phyloP scores from a whole-genome alignment of 2,888 invertebrate species.

The Encarsia formosa region DNA sequence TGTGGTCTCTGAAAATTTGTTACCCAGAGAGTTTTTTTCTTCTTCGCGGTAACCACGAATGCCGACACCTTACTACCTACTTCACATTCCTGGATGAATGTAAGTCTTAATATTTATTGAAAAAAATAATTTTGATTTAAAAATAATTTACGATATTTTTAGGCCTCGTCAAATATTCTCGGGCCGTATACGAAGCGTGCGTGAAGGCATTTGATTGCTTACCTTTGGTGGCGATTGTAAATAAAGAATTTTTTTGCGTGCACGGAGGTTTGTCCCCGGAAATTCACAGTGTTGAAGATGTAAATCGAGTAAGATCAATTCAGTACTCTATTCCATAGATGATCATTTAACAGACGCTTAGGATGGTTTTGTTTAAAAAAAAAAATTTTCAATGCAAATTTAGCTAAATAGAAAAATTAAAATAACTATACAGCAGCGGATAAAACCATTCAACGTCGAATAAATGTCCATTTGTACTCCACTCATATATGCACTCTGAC shows the following conservation, averaged over 20 bases:
- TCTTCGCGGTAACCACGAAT: slow-evolving; percentile 2
- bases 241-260: slow-evolving; percentile 21
- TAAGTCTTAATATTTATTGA: no score
- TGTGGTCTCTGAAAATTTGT: not conserved
- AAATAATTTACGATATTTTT: not conserved
- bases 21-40: not conserved
- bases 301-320: not conserved
- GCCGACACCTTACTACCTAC: not conserved
- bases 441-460: no score
- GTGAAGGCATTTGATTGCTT: slow-evolving; percentile 25
- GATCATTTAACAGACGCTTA: no score
- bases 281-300: not conserved
- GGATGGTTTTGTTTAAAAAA: no score
- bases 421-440: no score
- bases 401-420: no score
- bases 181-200: slow-evolving; percentile 16
- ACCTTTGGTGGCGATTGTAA: slow-evolving; percentile 23
- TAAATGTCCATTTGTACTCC: no score
- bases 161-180: not conserved
- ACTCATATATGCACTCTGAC: no score
- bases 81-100: not conserved
- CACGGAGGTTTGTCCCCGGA: slow-evolving; percentile 24
- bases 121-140: not conserved
- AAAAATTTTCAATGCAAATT: no score
- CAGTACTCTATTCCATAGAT: no score